Evolutionary conservation across 64 coral and sea anemone species (phyloP).

Genomic region (Pocillopora damicornis): DNA sequence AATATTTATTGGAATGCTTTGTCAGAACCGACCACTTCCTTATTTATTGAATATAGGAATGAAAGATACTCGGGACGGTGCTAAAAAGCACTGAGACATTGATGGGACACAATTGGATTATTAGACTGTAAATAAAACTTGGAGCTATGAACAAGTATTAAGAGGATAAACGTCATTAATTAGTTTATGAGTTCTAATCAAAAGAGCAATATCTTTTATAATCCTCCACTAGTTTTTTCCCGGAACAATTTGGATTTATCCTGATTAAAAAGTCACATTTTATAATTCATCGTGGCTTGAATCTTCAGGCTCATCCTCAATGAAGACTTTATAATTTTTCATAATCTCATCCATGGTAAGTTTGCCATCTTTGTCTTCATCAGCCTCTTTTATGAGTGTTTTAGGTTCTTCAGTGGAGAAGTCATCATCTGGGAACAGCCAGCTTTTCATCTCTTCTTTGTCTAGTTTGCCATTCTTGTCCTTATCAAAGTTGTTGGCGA

Average conservation of each 20-base stretch:
- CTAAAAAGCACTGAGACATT: neutral
- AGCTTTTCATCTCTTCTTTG: conserved; percentile 61
- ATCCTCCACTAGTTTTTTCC: neutral
- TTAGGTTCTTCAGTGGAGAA: conserved; percentile 73
- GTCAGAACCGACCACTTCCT: neutral
- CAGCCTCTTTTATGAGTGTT: conserved; percentile 79
- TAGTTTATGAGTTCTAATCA: neutral
- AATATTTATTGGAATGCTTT: neutral
- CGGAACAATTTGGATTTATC: neutral
- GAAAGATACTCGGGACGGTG: neutral
- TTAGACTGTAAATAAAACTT: too few species aligned
- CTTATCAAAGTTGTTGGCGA: conserved; percentile 62
- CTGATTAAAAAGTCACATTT: neutral
- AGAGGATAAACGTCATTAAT: neutral
- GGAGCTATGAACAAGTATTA: neutral
- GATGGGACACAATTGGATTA: too few species aligned
- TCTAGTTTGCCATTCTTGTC: conserved; percentile 77
- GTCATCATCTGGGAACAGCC: conserved; percentile 87
- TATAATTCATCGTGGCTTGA: conserved; percentile 81
- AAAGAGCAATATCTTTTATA: neutral
- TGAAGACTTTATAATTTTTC: conserved; percentile 74
- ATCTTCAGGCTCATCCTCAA: conserved; percentile 55
- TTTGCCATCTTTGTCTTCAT: conserved; percentile 84
- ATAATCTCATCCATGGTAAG: conserved; percentile 83
- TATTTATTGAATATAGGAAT: neutral